Base-by-base conservation (phyloP, 2,113 vertebrate species). In the Thinocorus orbignyianus region DNA sequence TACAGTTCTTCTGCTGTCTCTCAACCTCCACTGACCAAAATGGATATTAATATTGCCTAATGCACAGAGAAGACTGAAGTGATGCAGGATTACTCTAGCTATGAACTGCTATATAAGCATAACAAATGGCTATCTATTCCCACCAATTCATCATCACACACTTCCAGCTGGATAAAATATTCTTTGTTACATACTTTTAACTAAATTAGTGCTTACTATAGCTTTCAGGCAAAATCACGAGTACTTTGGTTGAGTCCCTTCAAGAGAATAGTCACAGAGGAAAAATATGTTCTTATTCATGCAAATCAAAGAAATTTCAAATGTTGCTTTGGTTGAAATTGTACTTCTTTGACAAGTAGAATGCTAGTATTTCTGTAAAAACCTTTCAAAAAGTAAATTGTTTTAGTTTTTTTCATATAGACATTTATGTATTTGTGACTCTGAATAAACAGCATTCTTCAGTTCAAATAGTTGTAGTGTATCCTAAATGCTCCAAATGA, bases 1-100 rank as follows among this genome's bases (percentile, higher is more conserved):
- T 25, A 42, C 19, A 65, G 42, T 39, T 58, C 30, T 83, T 54
- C 52, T 41, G n/a, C 37, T 81, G 61, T 65, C 35, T 57, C 37
- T 92, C 87, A 37, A 16, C 71, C 52, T 92, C 57, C 58, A 55
- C 5, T 76, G 79, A 88, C 57, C 83, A 83, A 95, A 95, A 92
- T 30, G 26, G 62, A 79, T 88, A 79, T 79, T 94, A 86, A 68
- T 91, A 72, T 35, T 82, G 68, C 37, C 54, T 86, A 44, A 86
- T 69, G 86, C 86, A 86, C 48, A 80, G 42, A 60, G n/a, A 79
- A 88, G 70, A 72, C 61, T 55, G 57, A 92, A 81, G 55, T 49
- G 73, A 95, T 94, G 60, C 57, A 49, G 73, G 61, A 85, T 85
- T 87, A 87, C 76, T 84, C 77, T 51, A 81, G 69, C 79, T 71